phyloP scores from a whole-genome alignment of 2,797 vertebrate species.

The Echiichthys vipera region DNA sequence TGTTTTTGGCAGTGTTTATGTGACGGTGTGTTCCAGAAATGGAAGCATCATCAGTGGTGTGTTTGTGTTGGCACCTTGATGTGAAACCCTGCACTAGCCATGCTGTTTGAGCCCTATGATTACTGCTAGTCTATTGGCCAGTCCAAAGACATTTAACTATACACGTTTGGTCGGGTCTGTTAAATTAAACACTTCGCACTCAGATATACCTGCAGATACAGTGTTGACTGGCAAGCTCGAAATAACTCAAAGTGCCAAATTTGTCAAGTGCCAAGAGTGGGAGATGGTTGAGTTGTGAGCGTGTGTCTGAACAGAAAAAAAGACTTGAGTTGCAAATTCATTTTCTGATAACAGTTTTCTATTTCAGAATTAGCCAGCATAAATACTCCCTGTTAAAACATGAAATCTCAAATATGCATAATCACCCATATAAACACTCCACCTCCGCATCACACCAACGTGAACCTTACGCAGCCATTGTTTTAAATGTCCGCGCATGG shows the following conservation, averaged over 20 bases:
- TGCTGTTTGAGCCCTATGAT: conserved; percentile 42
- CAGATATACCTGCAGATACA: conserved; percentile 6
- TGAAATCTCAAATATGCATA: neutral
- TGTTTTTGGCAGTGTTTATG: conserved; percentile 42
- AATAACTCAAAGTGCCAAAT: conserved; percentile 43
- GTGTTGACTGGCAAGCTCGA: conserved; percentile 31
- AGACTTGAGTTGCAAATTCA: neutral
- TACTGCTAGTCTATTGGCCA: conserved; percentile 7
- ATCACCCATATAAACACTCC: too few species aligned
- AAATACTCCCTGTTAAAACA: neutral
- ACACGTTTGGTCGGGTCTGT: neutral
- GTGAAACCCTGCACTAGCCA: conserved; percentile 59
- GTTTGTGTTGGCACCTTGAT: conserved; percentile 74
- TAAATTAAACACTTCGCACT: conserved; percentile 2
- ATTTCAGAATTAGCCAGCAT: conserved; percentile 1
- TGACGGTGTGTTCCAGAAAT: conserved; percentile 71
- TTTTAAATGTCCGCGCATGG: too few species aligned
- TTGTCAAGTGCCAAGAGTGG: conserved; percentile 20
- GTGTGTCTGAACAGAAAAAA: conserved; percentile 12
- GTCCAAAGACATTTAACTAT: conserved; percentile 38
- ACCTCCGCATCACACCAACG: too few species aligned
- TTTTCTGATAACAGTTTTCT: conserved; percentile 21
- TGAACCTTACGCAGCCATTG: too few species aligned
- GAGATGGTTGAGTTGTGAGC: conserved; percentile 10
- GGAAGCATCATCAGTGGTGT: conserved; percentile 68